Conservation (phyloP, 2,797 vertebrate species). For the Agapornis canus region DNA sequence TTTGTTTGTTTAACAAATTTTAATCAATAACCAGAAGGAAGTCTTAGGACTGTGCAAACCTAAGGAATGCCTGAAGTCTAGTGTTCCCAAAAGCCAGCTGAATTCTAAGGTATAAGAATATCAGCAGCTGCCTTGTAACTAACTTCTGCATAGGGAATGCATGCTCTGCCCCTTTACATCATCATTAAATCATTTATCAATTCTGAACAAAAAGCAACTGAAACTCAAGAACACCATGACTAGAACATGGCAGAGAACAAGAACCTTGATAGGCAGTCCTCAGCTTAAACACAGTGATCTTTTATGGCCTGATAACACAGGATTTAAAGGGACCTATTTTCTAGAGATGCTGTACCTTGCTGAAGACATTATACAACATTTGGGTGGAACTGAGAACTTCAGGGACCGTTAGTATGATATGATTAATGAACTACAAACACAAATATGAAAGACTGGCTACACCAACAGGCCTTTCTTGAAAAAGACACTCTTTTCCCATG, state of each 20-base stretch:
- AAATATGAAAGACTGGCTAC: neutral
- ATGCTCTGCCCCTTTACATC: neutral
- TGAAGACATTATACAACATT: neutral
- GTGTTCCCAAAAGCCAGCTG: neutral
- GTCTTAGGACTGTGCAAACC: neutral
- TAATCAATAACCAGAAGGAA: neutral
- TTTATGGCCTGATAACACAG: neutral
- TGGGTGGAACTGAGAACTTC: neutral
- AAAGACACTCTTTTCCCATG: neutral
- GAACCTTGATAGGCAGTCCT: neutral
- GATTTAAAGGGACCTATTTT: neutral
- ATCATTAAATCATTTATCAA: neutral
- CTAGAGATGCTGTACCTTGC: neutral
- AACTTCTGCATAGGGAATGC: neutral
- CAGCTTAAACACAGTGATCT: neutral
- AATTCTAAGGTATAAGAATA: neutral
- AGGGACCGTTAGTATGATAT: accelerated
- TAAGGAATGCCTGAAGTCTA: neutral
- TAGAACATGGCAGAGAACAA: neutral
- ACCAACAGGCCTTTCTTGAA: neutral
- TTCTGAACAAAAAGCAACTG: neutral
- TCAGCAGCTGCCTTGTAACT: neutral
- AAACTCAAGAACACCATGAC: neutral
- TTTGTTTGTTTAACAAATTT: neutral
- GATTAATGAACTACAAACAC: neutral